A percentile compares a stretch with the other conserved stretches of the same genome.
Evolutionary conservation across 2,797 vertebrate genomes (phyloP).

Genomic region (Rhinophrynus dorsalis): DNA sequence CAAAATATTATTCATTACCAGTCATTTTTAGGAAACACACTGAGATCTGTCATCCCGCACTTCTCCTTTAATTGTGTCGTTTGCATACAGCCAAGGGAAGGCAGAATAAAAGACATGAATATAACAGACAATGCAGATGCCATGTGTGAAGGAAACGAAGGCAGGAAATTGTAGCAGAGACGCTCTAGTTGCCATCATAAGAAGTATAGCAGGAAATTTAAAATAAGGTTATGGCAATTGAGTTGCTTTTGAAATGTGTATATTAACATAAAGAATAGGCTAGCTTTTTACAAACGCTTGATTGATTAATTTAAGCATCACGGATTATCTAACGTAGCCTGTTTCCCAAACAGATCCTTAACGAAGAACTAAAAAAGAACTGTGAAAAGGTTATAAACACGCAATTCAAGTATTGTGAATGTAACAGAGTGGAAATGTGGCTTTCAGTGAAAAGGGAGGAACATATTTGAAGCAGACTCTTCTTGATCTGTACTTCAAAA

Average conservation of each 20-base stretch:
- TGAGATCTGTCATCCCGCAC: no score
- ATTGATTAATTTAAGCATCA: constrained; percentile 5
- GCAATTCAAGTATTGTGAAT: no score
- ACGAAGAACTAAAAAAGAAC: constrained; percentile 8
- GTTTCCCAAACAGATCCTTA: neutral
- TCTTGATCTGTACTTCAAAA: no score
- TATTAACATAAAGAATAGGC: constrained; percentile 18
- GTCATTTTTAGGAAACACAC: no score
- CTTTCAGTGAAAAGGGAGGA: neutral
- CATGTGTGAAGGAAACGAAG: neutral
- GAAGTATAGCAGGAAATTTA: neutral
- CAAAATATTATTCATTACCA: no score
- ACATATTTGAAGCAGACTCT: neutral
- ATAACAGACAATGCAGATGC: no score
- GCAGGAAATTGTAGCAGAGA: neutral
- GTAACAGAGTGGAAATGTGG: neutral
- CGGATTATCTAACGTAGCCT: neutral
- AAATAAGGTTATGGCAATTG: neutral
- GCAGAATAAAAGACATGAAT: no score
- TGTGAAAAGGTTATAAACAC: constrained; percentile 33
- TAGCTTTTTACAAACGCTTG: neutral
- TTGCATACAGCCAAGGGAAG: no score
- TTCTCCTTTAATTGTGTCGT: no score
- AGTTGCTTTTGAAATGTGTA: neutral
- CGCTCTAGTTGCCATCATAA: no score